phyloP scores from a whole-genome alignment of 2,888 invertebrate genomes.

The Dicyrtoma fusca region DNA sequence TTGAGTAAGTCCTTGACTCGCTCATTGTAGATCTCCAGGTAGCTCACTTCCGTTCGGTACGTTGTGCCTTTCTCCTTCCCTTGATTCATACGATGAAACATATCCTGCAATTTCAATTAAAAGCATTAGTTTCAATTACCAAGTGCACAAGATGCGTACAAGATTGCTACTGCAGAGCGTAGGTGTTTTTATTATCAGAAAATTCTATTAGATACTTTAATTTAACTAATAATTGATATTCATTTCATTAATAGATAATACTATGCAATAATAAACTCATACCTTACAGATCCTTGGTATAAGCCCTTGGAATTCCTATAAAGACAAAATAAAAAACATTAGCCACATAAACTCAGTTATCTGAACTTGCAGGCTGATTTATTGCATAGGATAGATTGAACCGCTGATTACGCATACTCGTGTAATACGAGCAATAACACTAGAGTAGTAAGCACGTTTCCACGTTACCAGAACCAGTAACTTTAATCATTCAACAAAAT shows the following conservation, averaged over 20 bases:
- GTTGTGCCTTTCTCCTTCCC: constrained; percentile 80
- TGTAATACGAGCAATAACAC: too few species aligned
- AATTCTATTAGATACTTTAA: background rate
- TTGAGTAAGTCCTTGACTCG: constrained; percentile 72
- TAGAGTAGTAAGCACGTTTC: too few species aligned
- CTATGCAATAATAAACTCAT: constrained; percentile 13
- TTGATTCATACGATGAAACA: constrained; percentile 79
- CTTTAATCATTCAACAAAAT: too few species aligned
- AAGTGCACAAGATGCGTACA: too few species aligned
- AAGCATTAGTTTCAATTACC: background rate
- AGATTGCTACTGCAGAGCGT: too few species aligned
- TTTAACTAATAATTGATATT: background rate
- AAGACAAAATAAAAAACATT: constrained; percentile 43
- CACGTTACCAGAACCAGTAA: too few species aligned
- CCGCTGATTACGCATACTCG: too few species aligned
- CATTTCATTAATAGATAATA: background rate
- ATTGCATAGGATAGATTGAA: too few species aligned
- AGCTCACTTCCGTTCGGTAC: constrained; percentile 83
- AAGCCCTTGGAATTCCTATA: constrained; percentile 75
- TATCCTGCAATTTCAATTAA: constrained; percentile 60
- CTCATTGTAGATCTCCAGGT: constrained; percentile 76
- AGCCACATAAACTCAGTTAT: background rate
- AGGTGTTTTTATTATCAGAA: too few species aligned
- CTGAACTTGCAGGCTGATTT: too few species aligned
- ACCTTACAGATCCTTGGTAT: constrained; percentile 82